These are phyloP conservation scores for Meghimatium bilineatum DNA, from an alignment of 2,888 invertebrate species.

Conservation along the genomic window DNA sequence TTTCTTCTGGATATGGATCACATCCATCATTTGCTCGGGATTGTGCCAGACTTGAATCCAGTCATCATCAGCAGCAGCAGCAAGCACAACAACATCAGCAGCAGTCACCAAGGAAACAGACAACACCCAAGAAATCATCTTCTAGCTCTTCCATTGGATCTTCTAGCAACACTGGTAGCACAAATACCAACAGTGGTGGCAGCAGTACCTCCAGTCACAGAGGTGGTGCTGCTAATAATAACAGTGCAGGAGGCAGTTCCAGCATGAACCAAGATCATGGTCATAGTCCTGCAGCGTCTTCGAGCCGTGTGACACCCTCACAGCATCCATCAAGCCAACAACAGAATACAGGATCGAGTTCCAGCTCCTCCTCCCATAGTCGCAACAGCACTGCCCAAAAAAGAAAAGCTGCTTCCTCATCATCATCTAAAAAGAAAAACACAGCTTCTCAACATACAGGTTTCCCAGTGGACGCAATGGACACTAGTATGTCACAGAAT, in stretches of 20 bases:
- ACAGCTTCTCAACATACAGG: constrained; percentile 47
- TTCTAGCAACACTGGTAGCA: constrained; percentile 12
- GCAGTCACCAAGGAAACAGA: constrained; percentile 44
- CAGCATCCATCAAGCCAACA: constrained; percentile 42
- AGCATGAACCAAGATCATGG: constrained; percentile 25
- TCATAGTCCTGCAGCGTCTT: constrained; percentile 40
- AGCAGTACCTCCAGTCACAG: not conserved
- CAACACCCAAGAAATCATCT: constrained; percentile 43
- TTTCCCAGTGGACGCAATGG: constrained; percentile 42
- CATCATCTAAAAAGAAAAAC: constrained; percentile 42
- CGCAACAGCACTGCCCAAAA: constrained; percentile 39
- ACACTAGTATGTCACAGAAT: constrained; percentile 41
- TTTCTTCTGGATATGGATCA: constrained; percentile 38
- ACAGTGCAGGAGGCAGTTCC: not conserved
- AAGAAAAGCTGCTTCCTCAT: constrained; percentile 41
- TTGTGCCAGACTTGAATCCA: constrained; percentile 36
- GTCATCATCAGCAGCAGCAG: constrained; percentile 31
- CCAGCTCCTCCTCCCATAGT: constrained; percentile 12
- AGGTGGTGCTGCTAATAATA: constrained; percentile 16
- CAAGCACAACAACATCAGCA: constrained; percentile 32
- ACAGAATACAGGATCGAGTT: constrained; percentile 25
- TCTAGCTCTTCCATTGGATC: constrained; percentile 32
- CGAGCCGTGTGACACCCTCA: constrained; percentile 28
- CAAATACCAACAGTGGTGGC: constrained; percentile 19
- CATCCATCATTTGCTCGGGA: constrained; percentile 29